Base-by-base conservation (phyloP, 2,888 invertebrate genomes). In the Papilio protenor region DNA sequence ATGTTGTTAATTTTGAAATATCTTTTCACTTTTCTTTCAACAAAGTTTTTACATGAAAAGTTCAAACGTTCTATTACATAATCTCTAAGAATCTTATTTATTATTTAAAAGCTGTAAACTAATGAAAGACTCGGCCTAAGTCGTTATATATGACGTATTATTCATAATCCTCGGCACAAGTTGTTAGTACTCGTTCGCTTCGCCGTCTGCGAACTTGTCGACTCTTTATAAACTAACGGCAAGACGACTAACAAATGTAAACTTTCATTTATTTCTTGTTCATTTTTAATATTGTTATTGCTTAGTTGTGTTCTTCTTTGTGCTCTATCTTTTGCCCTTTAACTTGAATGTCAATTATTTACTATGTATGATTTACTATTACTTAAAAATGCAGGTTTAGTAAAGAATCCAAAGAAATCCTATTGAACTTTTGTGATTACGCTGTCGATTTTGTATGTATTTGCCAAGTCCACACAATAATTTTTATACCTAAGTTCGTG, bases 151-250 rank as follows among this genome's bases (percentile, higher is more conserved):
- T 47, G 47, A 11, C 14, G 23, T 18, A 23, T 47, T 70, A 70
- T 70, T 70, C 23, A 70, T 70, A 70, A 70, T 23, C 23, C 21
- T 45, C 23, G 23, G 23, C 69, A 21, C 21, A 47, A 69, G 69
- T 69, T 47, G n/a, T 45, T 40, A 40, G 33, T 2, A 11, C 18
- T 55, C n/a, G 55, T n/a, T 45, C 45, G 47, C 45, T 45, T 45
- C 70, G 21, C 70, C 47, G 69, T 69, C 47, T 70, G 70, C 47
- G 16, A 70, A 70, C 21, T 70, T 70, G 2, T 70, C 47, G 1
- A 8, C 4, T 49, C 16, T 70, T 49, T 21, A 69, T 21, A 45
- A 14, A 21, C 70, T 47, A 47, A 70, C 47, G 10, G 21, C 70
- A 23, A 49, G 16, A 70, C 70, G 70, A 23, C 70, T 16, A 23